Evolutionary conservation across 2,113 vertebrate genomes (phyloP), one percentile per base, ranked within the genome.

Genomic region (Furnarius figulus): DNA sequence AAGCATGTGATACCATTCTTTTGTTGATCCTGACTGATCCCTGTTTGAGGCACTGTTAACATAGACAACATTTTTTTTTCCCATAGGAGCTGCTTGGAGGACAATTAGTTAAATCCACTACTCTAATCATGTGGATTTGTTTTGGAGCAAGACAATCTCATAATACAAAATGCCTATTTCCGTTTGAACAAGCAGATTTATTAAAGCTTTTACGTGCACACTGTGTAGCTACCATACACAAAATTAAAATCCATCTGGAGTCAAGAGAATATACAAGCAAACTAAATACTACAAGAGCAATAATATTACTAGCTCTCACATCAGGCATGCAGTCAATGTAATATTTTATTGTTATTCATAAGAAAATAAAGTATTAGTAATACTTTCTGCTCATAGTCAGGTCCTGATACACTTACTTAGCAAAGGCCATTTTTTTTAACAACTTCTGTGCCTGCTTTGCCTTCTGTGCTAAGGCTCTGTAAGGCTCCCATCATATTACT

Each of bases 81-180:
- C 95, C 94, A 62, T 7, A 93, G 93, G 96, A 92, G 73, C 85
- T 88, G 58, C 93, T 72, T 75, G 92, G 95, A 95, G 85, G 80
- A 90, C 94, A 96, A 96, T 97, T 97, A 97, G 96, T 96, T 97
- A 96, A 97, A 96, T 95, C 96, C 92, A 94, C 90, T 94, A 23
- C 83, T 83, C 93, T 94, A 96, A 92, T 95, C 92, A 93, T 83
- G 74, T 79, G 94, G 88, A 94, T 97, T 96, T 97, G 96, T 96
- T 97, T 93, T 82, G 92, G 70, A 97, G 86, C 90, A 93, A 92
- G 90, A 79, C 93, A 96, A 82, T 63, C 90, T 93, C 90, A 86
- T 96, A 94, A 96, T 87, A 37, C 85, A 97, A 96, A 96, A 94
- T 93, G 88, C 90, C 86, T 95, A 73, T 95, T 96, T 95, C 93